Evolutionary conservation across 2,113 vertebrate genomes (phyloP).

Genomic region (Pavo muticus): DNA sequence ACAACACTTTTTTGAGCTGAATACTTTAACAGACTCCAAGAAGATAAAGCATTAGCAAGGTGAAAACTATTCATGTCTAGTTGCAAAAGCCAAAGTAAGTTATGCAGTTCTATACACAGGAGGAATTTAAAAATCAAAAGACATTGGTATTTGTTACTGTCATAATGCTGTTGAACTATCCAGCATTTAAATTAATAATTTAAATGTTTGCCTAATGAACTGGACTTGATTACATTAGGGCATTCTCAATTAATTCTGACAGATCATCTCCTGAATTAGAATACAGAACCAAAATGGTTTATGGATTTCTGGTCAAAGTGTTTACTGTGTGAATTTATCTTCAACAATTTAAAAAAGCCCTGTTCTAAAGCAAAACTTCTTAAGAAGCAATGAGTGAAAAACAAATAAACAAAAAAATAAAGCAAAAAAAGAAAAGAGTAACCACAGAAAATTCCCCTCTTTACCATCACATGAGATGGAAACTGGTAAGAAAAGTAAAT

Average conservation of each 20-base stretch:
- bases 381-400: neutral
- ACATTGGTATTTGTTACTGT: slow-evolving; percentile 59
- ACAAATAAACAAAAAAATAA: neutral
- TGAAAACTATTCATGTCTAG: neutral
- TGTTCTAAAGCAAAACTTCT: neutral
- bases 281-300: slow-evolving; percentile 73
- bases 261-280: slow-evolving; percentile 75
- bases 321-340: slow-evolving; percentile 56
- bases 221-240: slow-evolving; percentile 83
- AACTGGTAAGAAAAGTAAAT: neutral
- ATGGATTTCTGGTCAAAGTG: slow-evolving; percentile 46
- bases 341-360: slow-evolving; percentile 38
- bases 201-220: slow-evolving; percentile 85
- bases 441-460: neutral
- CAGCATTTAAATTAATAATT: slow-evolving; percentile 85
- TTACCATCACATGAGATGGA: neutral
- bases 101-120: neutral
- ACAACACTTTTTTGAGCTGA: neutral
- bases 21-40: neutral
- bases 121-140: slow-evolving; percentile 45
- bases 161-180: slow-evolving; percentile 80
- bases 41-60: neutral
- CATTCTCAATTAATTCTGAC: slow-evolving; percentile 85
- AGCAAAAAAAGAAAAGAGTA: neutral
- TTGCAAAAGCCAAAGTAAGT: neutral